Evolutionary conservation across 1,140 invertebrate genomes (phyloP), one percentile per base, ranked within the genome.

Genomic region (Temnothorax curvispinosus): DNA sequence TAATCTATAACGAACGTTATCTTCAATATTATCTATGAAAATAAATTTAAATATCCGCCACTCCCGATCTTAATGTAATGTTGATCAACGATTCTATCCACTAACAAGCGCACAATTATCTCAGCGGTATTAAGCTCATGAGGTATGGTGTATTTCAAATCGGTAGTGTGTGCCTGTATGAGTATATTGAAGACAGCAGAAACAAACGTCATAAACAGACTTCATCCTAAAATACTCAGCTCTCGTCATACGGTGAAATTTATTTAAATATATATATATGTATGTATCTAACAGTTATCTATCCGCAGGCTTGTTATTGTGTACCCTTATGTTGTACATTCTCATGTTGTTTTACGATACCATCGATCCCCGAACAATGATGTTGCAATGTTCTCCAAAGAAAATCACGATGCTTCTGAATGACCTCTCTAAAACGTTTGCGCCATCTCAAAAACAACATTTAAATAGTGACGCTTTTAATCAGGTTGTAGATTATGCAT

Each of bases 41-140:
- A 74, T 72, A 84, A 56, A 58, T 60, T 85, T 60, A 6, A 86
- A 89, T 52, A 21, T 69, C 71, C 60, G 35, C 8, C 32, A 76
- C 32, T 15, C 65, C n/a, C 47, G 50, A 32, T 80, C 85, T 72
- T 74, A 76, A 81, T 86, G 58, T 89, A 89, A 88, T 41, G 47
- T 56, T 89, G 71, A 89, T 78, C 52, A 58, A 89, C 69, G 54
- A 50, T 15, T 74, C 77, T 89, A 90, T 87, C 27, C 75, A 87
- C 88, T 90, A 90, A 89, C 88, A 90, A 90, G 88, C 88, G 89
- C 88, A 89, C 89, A 76, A 75, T 76, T 87, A 90, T 85, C 64
- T 81, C 75, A 89, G 88, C 85, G 65, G 72, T 89, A 84, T 90
- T 90, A 90, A 90, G 89, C 89, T 90, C 89, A 89, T 90, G 88